A percentile compares a stretch with the other conserved stretches of the same genome.
Evolutionary conservation across 2,888 invertebrate species (phyloP).

Genomic region (Adelphocoris suturalis): DNA sequence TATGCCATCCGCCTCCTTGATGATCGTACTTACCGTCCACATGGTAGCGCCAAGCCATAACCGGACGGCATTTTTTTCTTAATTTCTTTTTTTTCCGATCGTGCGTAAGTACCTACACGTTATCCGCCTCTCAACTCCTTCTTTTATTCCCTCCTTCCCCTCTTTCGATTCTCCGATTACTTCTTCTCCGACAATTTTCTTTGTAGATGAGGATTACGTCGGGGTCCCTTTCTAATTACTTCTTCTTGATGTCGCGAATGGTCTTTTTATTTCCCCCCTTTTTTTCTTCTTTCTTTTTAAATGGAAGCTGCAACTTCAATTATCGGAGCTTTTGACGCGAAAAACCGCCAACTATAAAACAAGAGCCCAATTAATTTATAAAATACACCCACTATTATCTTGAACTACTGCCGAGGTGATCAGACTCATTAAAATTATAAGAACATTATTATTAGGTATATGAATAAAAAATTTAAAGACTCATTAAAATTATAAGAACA

Average conservation of each 20-base stretch:
- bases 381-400: neutral
- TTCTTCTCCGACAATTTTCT: constrained; percentile 19
- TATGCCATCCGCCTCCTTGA: constrained; percentile 41
- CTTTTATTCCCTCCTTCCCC: neutral
- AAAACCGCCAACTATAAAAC: constrained; percentile 12
- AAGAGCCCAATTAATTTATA: neutral
- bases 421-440: too few relatives aligned
- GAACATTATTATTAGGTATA: too few relatives aligned
- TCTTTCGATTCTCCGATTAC: neutral
- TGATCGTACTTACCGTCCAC: constrained; percentile 23
- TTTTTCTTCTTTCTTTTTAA: neutral
- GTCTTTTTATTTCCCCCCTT: neutral
- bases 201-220: constrained; percentile 26
- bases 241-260: constrained; percentile 2
- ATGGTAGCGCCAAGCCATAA: constrained; percentile 39
- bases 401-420: too few relatives aligned
- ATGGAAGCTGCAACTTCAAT: neutral
- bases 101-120: constrained; percentile 11
- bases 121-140: constrained; percentile 44
- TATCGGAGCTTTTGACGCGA: constrained; percentile 32
- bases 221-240: constrained; percentile 36
- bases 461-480: too few relatives aligned
- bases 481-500: too few relatives aligned
- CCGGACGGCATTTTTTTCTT: neutral
- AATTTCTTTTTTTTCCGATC: constrained; percentile 14